Percentiles rank a stretch among this genome's conserved stretches.
phyloP scores from a whole-genome alignment of 2,113 vertebrate species.

The Caretta caretta region DNA sequence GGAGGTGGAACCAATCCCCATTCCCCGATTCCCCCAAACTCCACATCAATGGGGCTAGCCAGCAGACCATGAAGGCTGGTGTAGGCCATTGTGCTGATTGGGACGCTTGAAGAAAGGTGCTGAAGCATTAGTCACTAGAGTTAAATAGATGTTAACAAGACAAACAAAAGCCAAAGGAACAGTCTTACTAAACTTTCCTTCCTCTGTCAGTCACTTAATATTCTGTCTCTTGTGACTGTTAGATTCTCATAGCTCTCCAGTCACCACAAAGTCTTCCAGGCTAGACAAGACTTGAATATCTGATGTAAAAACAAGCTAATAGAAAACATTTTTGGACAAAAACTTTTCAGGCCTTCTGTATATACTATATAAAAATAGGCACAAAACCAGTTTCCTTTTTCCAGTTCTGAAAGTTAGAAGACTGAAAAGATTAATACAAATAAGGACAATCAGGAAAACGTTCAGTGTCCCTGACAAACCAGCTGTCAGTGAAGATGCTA shows the following conservation, averaged over 20 bases:
- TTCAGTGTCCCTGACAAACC: not conserved
- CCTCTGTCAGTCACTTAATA: not conserved
- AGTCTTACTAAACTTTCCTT: not conserved
- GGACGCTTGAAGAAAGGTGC: not conserved
- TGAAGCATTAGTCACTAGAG: not conserved
- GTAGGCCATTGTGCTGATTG: not conserved
- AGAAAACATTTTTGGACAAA: not conserved
- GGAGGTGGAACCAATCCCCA: not conserved
- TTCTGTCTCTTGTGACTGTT: not conserved
- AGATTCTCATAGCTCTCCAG: not conserved
- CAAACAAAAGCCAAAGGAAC: not conserved
- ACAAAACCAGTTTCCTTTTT: not conserved
- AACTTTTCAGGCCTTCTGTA: conserved; percentile 10
- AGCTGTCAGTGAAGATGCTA: not conserved
- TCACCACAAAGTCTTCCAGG: not conserved
- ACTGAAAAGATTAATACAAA: conserved; percentile 1
- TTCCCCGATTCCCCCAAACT: not conserved
- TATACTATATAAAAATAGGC: not conserved
- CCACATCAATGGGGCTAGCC: not conserved
- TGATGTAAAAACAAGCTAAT: not conserved
- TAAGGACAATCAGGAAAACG: not conserved
- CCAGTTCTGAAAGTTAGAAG: not conserved
- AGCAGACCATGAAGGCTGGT: not conserved
- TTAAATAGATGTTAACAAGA: not conserved
- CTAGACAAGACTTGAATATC: not conserved